These are phyloP conservation scores for Myrmecobius fasciatus DNA, from an alignment of 2,113 vertebrate genomes.

Conservation along the genomic window DNA sequence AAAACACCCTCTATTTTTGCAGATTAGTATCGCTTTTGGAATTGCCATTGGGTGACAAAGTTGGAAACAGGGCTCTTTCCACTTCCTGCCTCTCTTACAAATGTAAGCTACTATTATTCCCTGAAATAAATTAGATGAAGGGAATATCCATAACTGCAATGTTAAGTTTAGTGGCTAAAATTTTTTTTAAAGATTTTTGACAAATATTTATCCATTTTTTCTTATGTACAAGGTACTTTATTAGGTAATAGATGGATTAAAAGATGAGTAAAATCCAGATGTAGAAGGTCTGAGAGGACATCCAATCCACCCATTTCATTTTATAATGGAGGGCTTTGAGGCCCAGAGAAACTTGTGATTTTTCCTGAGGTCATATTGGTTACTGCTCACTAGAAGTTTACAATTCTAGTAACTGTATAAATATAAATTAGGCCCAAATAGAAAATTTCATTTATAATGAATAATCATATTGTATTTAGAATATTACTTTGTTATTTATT, in stretches of 20 bases:
- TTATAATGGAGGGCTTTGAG: neutral
- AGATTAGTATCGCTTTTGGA: neutral
- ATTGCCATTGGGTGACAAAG: neutral
- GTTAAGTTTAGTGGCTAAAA: neutral
- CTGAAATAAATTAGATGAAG: neutral
- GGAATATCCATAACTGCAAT: neutral
- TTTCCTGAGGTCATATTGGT: neutral
- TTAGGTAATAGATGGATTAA: neutral
- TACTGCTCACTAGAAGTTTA: neutral
- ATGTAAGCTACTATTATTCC: neutral
- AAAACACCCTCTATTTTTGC: neutral
- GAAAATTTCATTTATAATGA: conserved; percentile 51
- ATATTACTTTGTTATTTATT: conserved; percentile 61
- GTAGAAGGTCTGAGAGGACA: neutral
- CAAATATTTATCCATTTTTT: neutral
- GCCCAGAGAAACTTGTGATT: neutral
- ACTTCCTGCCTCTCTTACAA: neutral
- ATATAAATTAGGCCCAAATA: conserved; percentile 31
- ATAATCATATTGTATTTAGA: conserved; percentile 28
- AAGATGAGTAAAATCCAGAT: neutral
- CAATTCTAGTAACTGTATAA: conserved; percentile 40
- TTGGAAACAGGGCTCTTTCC: neutral
- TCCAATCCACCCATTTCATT: neutral
- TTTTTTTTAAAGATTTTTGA: neutral
- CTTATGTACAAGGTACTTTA: neutral